Base-by-base conservation (phyloP, 2,113 vertebrate species). In the Podocnemis expansa region DNA sequence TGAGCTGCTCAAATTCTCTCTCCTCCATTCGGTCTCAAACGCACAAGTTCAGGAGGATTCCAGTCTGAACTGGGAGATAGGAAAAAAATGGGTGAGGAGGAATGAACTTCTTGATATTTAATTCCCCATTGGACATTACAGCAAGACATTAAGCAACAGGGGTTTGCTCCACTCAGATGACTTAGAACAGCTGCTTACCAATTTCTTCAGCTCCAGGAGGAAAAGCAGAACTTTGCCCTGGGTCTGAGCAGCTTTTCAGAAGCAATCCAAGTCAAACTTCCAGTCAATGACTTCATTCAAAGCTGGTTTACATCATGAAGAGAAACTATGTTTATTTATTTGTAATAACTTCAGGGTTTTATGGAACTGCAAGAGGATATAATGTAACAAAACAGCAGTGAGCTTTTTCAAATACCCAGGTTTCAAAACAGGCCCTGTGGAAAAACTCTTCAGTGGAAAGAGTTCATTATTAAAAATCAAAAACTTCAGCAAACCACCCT, bases 251-350 rank as follows among this genome's bases (percentile, higher is more conserved):
- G 95, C 89, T 96, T 97, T 97, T 97, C 97, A 98, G 96, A 95
- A 93, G 94, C 88, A 97, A 92, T 98, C 97, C 98, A 98, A 98
- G 96, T 97, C 96, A 98, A 98, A 98, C 97, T 98, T 98, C 96
- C 95, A 97, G 81, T 97, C 95, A 97, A 97, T 98, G 98, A 98
- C 97, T 98, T 98, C 98, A 98, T 98, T 97, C 97, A 98, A 97
- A 98, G 97, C 98, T 97, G 97, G 96, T 98, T 98, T 98, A 98
- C 97, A 98, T 98, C 98, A 97, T 82, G 96, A 98, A 94, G 94
- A 98, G 97, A 98, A 97, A 97, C 95, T 96, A 92, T 38, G 49
- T 98, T 98, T 98, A 98, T 98, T 98, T 98, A 98, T 98, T 98
- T 98, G 95, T 97, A 98, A 97, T 98, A 98, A 98, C 97, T 97